phyloP scores from a whole-genome alignment of 2,888 invertebrate species.

The Athetis lepigone region DNA sequence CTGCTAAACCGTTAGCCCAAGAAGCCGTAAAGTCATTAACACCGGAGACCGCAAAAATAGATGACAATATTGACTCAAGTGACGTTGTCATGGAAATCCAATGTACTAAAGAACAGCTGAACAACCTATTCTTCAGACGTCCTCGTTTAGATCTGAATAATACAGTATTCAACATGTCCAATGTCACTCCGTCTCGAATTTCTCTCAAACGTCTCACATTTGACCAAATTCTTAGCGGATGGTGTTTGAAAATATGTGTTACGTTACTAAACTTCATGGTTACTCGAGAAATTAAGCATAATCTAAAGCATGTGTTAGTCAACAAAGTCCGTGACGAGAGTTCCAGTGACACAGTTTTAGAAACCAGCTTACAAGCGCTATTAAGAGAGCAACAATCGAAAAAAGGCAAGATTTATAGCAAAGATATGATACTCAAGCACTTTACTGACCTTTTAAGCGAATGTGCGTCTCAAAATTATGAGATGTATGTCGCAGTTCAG shows the following conservation, averaged over 20 bases:
- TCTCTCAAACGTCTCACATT: constrained; percentile 19
- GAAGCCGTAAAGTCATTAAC: constrained; percentile 59
- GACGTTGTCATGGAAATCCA: constrained; percentile 72
- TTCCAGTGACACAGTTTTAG: not conserved
- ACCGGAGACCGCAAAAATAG: constrained; percentile 20
- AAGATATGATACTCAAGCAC: not conserved
- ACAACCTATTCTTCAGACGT: constrained; percentile 68
- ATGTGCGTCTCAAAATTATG: not conserved
- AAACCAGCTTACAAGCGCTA: not conserved
- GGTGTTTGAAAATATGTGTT: constrained; percentile 44
- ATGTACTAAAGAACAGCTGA: constrained; percentile 72
- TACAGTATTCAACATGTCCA: constrained; percentile 72
- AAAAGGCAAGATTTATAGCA: accelerated
- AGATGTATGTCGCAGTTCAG: not conserved
- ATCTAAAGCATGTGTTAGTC: constrained; percentile 43
- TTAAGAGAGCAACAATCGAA: not conserved
- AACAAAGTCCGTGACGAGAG: constrained; percentile 40
- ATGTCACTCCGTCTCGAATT: constrained; percentile 60
- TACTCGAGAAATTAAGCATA: constrained; percentile 33
- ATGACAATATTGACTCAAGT: constrained; percentile 32
- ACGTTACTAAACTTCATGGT: constrained; percentile 32
- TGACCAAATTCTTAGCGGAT: constrained; percentile 39
- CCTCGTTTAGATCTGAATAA: constrained; percentile 66
- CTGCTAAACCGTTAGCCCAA: constrained; percentile 65
- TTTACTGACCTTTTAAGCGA: constrained; percentile 1